Conservation (phyloP, 2,888 invertebrate species). For the Papilio elwesi region DNA sequence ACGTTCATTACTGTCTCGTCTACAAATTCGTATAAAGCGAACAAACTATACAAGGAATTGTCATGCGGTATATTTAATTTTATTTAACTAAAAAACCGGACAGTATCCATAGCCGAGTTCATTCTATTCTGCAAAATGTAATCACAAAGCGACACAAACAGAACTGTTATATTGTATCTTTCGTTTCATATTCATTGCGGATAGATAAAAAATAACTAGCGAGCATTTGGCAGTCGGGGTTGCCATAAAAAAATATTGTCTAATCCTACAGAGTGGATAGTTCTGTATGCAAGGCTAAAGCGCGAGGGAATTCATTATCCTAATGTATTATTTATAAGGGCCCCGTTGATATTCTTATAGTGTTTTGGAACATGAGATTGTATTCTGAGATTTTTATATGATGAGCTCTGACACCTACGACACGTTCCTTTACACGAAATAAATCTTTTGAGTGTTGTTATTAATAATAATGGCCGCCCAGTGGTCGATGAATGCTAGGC, state of each 20-base stretch:
- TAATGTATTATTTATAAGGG: slow-evolving; percentile 9
- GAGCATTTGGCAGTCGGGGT: slow-evolving; percentile 21
- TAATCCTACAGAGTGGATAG: slow-evolving; percentile 36
- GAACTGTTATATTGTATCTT: background rate
- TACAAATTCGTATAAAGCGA: too few species aligned
- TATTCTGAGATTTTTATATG: background rate
- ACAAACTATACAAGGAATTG: too few species aligned
- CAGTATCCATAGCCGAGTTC: too few species aligned
- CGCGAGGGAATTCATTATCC: background rate
- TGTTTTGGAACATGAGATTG: background rate
- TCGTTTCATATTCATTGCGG: slow-evolving; percentile 9
- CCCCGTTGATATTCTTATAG: background rate
- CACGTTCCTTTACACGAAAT: background rate
- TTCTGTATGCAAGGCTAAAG: background rate
- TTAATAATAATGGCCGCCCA: background rate
- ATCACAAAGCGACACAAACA: background rate
- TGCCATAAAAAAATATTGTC: slow-evolving; percentile 25
- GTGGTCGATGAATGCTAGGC: too few species aligned
- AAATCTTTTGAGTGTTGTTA: background rate
- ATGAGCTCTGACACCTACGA: background rate
- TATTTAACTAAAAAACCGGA: too few species aligned
- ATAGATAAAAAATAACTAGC: slow-evolving; percentile 26
- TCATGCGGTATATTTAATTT: too few species aligned
- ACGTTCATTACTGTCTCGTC: too few species aligned
- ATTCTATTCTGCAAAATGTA: background rate